Conservation (phyloP, 23 tunicate species). For the Botrylloides violaceus region DNA sequence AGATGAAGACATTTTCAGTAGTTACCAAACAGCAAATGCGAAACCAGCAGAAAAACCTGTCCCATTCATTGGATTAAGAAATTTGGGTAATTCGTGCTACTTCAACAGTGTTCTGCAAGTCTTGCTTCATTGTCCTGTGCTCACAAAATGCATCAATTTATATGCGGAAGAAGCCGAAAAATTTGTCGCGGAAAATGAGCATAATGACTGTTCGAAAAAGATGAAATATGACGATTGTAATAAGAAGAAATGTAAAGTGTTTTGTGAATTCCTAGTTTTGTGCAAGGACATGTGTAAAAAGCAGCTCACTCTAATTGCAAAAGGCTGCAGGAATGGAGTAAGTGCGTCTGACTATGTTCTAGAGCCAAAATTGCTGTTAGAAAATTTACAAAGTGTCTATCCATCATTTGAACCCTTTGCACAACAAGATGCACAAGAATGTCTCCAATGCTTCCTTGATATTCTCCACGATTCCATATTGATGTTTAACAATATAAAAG, state of each 20-base stretch:
- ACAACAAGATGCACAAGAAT: slow-evolving; percentile 88
- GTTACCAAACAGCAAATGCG: not conserved
- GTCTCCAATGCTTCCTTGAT: slow-evolving; percentile 48
- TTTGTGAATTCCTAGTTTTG: not conserved
- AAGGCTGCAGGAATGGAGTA: not conserved
- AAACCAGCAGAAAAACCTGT: slow-evolving; percentile 1
- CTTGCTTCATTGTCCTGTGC: slow-evolving; percentile 45
- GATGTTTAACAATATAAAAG: not conserved
- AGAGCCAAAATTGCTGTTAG: not conserved
- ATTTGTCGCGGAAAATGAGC: not conserved
- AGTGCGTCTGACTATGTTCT: not conserved
- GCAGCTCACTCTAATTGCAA: not conserved
- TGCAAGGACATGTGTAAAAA: not conserved
- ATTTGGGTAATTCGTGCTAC: slow-evolving; percentile 68
- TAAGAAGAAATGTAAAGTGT: not conserved
- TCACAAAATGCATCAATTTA: not conserved
- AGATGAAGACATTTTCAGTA: not conserved
- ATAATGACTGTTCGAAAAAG: not conserved
- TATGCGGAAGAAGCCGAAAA: not conserved
- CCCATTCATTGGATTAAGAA: slow-evolving; percentile 54
- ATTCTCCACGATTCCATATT: slow-evolving; percentile 6
- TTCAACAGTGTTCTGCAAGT: slow-evolving; percentile 73
- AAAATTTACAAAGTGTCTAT: slow-evolving; percentile 23
- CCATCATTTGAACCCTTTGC: slow-evolving; percentile 69
- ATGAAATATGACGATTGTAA: not conserved